These are phyloP conservation scores for Hestina assimilis DNA, from an alignment of 1,140 invertebrate genomes.

Conservation along the genomic window DNA sequence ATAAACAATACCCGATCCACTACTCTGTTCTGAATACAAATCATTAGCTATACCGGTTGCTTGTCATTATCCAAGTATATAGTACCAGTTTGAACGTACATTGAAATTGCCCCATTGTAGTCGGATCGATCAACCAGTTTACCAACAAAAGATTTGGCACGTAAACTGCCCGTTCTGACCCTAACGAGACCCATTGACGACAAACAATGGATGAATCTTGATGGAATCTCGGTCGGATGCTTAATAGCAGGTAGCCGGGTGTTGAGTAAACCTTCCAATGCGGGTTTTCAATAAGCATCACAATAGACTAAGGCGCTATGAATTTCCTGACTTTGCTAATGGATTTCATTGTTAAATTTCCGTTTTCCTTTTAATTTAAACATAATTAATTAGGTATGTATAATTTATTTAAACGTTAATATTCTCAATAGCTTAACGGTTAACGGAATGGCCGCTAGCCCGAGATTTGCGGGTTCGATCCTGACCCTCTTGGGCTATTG, in stretches of 20 bases:
- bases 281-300: conserved; percentile 13
- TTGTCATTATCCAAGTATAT: background rate
- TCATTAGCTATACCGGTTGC: background rate
- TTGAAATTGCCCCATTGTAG: conserved; percentile 23
- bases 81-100: conserved; percentile 4
- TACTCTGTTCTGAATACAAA: background rate
- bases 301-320: background rate
- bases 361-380: background rate
- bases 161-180: conserved; percentile 22
- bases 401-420: too few species aligned
- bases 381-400: background rate
- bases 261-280: conserved; percentile 1
- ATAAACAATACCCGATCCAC: background rate
- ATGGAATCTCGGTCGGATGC: conserved; percentile 23
- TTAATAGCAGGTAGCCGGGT: conserved; percentile 17
- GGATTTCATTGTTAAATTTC: background rate
- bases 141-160: conserved; percentile 23
- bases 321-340: conserved; percentile 2
- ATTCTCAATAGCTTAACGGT: too few species aligned
- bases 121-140: conserved; percentile 23
- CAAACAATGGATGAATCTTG: conserved; percentile 31
- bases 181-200: conserved; percentile 30
- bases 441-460: too few species aligned
- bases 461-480: too few species aligned
- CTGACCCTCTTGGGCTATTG: too few species aligned